These are phyloP conservation scores for Gorsachius goisagi DNA, from an alignment of 2,113 vertebrate genomes.

Conservation along the genomic window DNA sequence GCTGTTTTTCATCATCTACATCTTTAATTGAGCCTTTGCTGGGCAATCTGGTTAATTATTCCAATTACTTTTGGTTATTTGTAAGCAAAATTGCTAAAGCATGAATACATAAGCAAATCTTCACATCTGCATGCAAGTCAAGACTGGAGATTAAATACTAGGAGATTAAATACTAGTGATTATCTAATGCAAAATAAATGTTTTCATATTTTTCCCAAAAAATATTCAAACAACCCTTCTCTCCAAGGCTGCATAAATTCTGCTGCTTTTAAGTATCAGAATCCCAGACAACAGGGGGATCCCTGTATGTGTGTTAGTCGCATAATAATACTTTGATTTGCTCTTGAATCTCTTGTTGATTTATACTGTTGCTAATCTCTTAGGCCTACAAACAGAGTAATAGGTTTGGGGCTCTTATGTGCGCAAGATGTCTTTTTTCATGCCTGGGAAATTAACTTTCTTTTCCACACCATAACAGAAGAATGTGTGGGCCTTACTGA, in stretches of 20 bases:
- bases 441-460: neutral
- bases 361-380: conserved; percentile 50
- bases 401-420: neutral
- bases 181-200: conserved; percentile 16
- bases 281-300: neutral
- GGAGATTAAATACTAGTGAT: conserved; percentile 25
- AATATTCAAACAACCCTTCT: neutral
- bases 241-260: neutral
- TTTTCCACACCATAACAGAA: neutral
- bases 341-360: conserved; percentile 10
- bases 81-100: conserved; percentile 47
- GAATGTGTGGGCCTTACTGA: neutral
- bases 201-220: neutral
- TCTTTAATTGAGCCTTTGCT: conserved; percentile 43
- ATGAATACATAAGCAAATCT: conserved; percentile 47
- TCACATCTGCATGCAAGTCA: conserved; percentile 42
- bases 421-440: conserved; percentile 19
- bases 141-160: conserved; percentile 36
- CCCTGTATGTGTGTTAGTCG: neutral
- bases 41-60: conserved; percentile 54
- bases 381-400: neutral
- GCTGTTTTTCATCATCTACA: conserved; percentile 7
- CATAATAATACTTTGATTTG: neutral
- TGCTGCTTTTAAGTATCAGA: conserved; percentile 5
- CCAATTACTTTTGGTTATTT: conserved; percentile 49